Conservation (phyloP, 2,888 invertebrate species). For the Didymodactylos carnosus region DNA sequence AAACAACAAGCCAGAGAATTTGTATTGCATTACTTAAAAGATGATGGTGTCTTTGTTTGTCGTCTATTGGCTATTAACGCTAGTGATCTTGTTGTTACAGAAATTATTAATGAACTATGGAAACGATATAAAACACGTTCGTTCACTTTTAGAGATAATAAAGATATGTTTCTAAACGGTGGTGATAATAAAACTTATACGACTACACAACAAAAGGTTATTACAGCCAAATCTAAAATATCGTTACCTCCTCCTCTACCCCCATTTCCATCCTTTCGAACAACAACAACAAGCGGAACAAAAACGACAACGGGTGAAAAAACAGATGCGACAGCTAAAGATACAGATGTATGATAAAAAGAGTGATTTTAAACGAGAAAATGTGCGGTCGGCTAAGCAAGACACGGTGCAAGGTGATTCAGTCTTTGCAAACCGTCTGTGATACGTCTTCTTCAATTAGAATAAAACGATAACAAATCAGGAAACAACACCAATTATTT, state of each 20-base stretch:
- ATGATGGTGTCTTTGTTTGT: conserved; percentile 15
- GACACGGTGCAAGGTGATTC: too few relatives aligned
- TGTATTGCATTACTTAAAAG: conserved; percentile 12
- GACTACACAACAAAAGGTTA: not conserved
- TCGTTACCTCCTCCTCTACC: not conserved
- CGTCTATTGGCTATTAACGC: conserved; percentile 12
- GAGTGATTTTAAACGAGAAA: not conserved
- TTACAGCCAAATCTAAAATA: not conserved
- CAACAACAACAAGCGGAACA: not conserved
- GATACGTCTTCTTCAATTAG: too few relatives aligned
- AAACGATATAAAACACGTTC: conserved; percentile 5
- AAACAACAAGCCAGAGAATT: conserved; percentile 9
- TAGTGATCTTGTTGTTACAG: conserved; percentile 15
- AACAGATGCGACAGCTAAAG: not conserved
- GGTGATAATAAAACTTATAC: not conserved
- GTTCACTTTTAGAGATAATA: not conserved
- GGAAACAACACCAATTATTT: too few relatives aligned
- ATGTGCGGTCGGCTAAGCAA: too few relatives aligned
- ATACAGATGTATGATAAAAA: not conserved
- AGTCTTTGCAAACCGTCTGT: too few relatives aligned
- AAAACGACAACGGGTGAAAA: not conserved
- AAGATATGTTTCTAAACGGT: not conserved
- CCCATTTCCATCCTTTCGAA: not conserved
- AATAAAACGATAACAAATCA: too few relatives aligned
- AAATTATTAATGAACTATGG: conserved; percentile 15